Conservation (phyloP, 2,113 vertebrate species). For the Syngnathus typhle region DNA sequence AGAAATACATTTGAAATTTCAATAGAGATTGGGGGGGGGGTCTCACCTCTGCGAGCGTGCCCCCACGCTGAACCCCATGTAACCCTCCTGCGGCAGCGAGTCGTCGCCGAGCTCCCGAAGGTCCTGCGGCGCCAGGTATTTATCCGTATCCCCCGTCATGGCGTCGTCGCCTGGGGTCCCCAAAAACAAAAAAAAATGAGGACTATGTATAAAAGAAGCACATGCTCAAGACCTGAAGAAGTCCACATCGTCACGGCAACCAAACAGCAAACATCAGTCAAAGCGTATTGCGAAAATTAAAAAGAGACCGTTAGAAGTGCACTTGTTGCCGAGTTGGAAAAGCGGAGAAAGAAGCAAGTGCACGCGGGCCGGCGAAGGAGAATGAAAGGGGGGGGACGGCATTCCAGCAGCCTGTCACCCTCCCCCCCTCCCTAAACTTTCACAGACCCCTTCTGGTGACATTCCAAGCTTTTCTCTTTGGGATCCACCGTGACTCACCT, state of each 20-base stretch:
- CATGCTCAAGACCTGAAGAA: slow-evolving; percentile 1
- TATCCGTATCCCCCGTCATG: slow-evolving; percentile 93
- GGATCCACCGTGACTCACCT: slow-evolving; percentile 47
- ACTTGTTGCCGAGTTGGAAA: slow-evolving; percentile 31
- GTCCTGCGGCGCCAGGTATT: slow-evolving; percentile 94
- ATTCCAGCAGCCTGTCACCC: slow-evolving; percentile 55
- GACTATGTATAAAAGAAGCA: not conserved
- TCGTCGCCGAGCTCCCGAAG: slow-evolving; percentile 94
- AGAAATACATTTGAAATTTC: not conserved
- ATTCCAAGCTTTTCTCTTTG: slow-evolving; percentile 43
- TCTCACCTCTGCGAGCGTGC: slow-evolving; percentile 91
- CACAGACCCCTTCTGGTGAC: slow-evolving; percentile 50
- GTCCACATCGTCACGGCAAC: slow-evolving; percentile 8
- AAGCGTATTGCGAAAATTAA: not conserved
- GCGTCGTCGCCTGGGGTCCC: slow-evolving; percentile 85
- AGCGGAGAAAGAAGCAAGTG: slow-evolving; percentile 48
- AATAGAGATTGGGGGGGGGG: not conserved
- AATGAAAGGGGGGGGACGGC: slow-evolving; percentile 42
- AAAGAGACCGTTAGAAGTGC: slow-evolving; percentile 29
- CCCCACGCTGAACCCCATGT: slow-evolving; percentile 94
- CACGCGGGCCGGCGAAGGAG: slow-evolving; percentile 44
- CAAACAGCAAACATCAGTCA: not conserved
- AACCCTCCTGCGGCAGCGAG: slow-evolving; percentile 92
- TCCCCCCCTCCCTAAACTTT: slow-evolving; percentile 2
- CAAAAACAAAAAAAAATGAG: not conserved